Percentiles rank a stretch among this genome's conserved stretches.
These are phyloP conservation scores for Oncorhynchus clarkii DNA, from an alignment of 2,113 vertebrate species.

Conservation along the genomic window DNA sequence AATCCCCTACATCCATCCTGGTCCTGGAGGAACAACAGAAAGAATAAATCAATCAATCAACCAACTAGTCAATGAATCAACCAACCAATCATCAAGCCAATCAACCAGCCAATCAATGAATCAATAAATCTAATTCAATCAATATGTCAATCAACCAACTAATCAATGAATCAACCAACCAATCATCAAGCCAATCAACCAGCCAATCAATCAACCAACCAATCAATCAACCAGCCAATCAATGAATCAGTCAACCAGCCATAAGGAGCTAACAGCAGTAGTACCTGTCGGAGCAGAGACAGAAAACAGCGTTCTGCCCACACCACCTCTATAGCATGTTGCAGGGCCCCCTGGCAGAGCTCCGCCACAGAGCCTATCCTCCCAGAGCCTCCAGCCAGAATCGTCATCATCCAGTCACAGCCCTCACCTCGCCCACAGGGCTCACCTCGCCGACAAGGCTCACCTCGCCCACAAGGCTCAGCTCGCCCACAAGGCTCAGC, in stretches of 20 bases:
- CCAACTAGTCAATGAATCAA: rapidly evolving
- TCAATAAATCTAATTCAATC: too few species aligned
- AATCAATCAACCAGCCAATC: too few species aligned
- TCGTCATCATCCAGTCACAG: constrained; percentile 52
- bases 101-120: too few species aligned
- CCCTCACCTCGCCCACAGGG: constrained; percentile 40
- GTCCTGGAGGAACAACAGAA: neutral
- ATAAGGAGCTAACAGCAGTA: neutral
- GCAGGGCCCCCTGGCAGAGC: constrained; percentile 48
- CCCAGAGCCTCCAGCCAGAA: constrained; percentile 41
- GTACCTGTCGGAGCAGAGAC: constrained; percentile 33
- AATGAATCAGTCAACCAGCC: too few species aligned
- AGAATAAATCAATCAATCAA: too few species aligned
- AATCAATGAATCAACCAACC: too few species aligned
- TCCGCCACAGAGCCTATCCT: constrained; percentile 42
- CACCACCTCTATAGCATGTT: constrained; percentile 45
- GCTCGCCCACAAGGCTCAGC: too few species aligned
- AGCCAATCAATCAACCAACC: too few species aligned
- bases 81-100: too few species aligned
- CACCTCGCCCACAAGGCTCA: neutral
- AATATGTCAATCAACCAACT: too few species aligned
- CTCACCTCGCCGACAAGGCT: neutral
- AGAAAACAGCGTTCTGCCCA: constrained; percentile 43
- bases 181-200: too few species aligned
- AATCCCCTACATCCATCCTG: constrained; percentile 28